phyloP scores from a whole-genome alignment of 2,888 invertebrate genomes.

The Tuberolachnus salignus region DNA sequence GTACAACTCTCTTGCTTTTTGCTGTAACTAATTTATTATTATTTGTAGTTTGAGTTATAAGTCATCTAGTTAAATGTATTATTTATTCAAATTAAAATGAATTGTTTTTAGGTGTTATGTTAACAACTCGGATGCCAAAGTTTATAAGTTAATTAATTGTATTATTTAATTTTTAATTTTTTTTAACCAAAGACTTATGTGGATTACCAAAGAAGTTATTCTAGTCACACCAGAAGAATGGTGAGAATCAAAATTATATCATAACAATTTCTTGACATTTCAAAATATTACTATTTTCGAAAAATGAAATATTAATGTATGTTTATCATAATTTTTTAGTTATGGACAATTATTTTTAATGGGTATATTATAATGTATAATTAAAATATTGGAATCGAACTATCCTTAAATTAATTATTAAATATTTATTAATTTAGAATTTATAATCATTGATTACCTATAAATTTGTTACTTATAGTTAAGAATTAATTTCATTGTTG shows the following conservation, averaged over 20 bases:
- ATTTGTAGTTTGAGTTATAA: conserved; percentile 43
- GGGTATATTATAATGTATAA: conserved; percentile 1
- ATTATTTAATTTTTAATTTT: conserved; percentile 22
- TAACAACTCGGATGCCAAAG: conserved; percentile 53
- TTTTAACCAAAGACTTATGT: conserved; percentile 42
- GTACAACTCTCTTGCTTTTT: conserved; percentile 34
- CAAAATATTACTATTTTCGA: conserved; percentile 3
- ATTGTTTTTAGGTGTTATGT: conserved; percentile 56
- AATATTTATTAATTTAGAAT: too few relatives aligned
- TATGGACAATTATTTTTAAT: conserved; percentile 15
- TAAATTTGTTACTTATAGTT: conserved; percentile 13
- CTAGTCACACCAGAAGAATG: conserved; percentile 52
- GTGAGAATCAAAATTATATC: conserved; percentile 43
- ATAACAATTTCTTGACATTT: background rate
- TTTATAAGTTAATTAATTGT: conserved; percentile 45
- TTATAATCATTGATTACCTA: too few relatives aligned
- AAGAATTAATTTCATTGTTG: conserved; percentile 44
- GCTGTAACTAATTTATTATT: conserved; percentile 51
- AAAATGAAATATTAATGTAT: background rate
- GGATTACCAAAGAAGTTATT: conserved; percentile 52
- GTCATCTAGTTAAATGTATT: conserved; percentile 42
- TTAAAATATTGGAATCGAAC: too few relatives aligned
- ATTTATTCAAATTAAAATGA: conserved; percentile 50
- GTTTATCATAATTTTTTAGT: background rate
- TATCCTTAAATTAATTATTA: too few relatives aligned